Percentiles rank a stretch among this genome's conserved stretches.
These are phyloP conservation scores for Cheirogaleus major DNA, from an alignment of 2,797 vertebrate species.

Conservation along the genomic window DNA sequence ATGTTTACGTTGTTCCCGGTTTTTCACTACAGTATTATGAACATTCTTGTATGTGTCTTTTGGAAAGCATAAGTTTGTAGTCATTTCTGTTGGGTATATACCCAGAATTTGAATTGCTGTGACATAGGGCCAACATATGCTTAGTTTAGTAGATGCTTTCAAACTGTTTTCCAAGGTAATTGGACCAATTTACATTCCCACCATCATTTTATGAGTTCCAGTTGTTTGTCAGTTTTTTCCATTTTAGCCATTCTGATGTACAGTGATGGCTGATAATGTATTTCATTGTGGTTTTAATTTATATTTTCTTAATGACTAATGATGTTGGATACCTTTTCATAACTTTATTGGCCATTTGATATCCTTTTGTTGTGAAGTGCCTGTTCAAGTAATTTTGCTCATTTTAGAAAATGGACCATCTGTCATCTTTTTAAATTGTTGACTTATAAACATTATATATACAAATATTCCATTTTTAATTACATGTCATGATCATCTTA, in stretches of 20 bases:
- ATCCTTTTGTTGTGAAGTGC: background rate
- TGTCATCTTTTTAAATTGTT: background rate
- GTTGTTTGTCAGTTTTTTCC: background rate
- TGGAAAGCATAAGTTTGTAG: background rate
- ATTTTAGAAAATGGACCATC: background rate
- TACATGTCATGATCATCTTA: background rate
- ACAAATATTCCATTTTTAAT: background rate
- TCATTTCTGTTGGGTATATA: background rate
- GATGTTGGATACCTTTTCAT: background rate
- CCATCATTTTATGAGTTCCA: background rate
- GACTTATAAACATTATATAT: background rate
- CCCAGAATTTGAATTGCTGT: background rate
- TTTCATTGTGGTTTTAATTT: background rate
- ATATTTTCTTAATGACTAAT: background rate
- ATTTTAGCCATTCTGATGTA: background rate
- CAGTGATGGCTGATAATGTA: background rate
- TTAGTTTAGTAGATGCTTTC: background rate
- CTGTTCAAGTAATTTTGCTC: background rate
- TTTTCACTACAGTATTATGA: background rate
- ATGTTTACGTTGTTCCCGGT: background rate
- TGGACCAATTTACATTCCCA: background rate
- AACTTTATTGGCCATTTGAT: background rate
- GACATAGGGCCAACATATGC: background rate
- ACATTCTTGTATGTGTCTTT: background rate
- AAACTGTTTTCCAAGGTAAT: background rate